Evolutionary conservation across 2,797 vertebrate species (phyloP), one percentile per base, ranked within the genome.

Genomic region (Characodon lateralis): DNA sequence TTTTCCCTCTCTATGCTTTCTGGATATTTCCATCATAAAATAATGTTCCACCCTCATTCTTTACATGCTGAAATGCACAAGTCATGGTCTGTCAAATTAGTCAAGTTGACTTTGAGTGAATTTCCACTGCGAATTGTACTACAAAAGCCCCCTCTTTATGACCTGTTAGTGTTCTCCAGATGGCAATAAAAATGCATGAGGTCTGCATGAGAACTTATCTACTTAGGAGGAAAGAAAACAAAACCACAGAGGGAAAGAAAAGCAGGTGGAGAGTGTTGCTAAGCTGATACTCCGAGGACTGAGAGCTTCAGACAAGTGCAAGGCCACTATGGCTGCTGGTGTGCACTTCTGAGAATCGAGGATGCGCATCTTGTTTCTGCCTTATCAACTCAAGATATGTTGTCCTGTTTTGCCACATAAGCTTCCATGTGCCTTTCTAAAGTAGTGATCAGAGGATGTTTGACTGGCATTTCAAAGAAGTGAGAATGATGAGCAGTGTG

Each of bases 171-270:
- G 93, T 92, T 93, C 92, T 95, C 93, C 89, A 92, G 94, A 95
- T 95, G 92, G 91, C 89, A 90, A 93, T 93, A 95, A 93, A 95
- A 95, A 94, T 95, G 92, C 91, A 92, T 93, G 93, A 94, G 93
- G 91, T 92, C 89, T 85, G 79, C 85, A 81, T 80, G 86, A 92
- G 89, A 91, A 90, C 90, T 90, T 83, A 83, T 87, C 87, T 91
- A 91, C 93, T 94, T 92, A 91, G 89, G 87, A 78, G 80, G 87
- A 88, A 91, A 92, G 93, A 93, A 92, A 89, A 95, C 66, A 69
- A 93, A 94, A 93, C 85, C 90, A 91, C 85, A 89, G 86, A 90
- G 79, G 81, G 51, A 76, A 89, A 81, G 81, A 77, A 75, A 89
- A 79, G 81, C 90, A 93, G 92, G 90, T 90, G 88, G 89, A 80